Evolutionary conservation across 2,797 vertebrate genomes (phyloP), one percentile per base, ranked within the genome.

Genomic region (Coendou prehensilis): DNA sequence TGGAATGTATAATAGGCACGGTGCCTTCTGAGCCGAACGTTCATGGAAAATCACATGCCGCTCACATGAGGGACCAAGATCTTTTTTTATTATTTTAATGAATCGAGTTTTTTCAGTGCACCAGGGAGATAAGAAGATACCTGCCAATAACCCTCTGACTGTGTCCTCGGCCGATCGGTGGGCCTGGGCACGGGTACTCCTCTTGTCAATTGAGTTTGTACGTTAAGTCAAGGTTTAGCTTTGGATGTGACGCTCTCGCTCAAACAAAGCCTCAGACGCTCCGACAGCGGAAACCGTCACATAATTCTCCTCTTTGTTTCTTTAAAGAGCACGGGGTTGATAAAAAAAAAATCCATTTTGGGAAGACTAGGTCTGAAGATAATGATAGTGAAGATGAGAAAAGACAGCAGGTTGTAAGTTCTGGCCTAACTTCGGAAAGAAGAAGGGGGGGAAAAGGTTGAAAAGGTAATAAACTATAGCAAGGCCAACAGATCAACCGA

Each of bases 51-150:
- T 98, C 98, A 97, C 98, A 98, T 98, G 97, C 97, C 97, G 98
- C 97, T 98, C 98, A 98, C 98, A 98, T 97, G 98, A 98, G 98
- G 97, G 98, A 98, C 98, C 96, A 71, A 98, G 98, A 98, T 98
- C 97, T 98, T 97, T 98, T 98, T 98, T 98, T 98, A 85, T 98
- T 98, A 98, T 98, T 99, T 99, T 98, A 98, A 98, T 98, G 98
- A 98, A 98, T 97, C 93, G 97, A 98, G 95, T 98, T 98, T 98
- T 98, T 98, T 95, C 98, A 97, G 97, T 98, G 97, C 98, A 98
- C 97, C 95, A 97, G 97, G 97, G 97, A 98, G 98, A 97, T 98
- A 97, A 98, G 98, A 98, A 98, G 98, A 95, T 98, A 95, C 98
- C 98, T 97, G 98, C 98, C 98, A 98, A 98, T 98, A 98, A 97